Conservation (phyloP, 1,140 invertebrate species). For the Drosophila nigromelanica region DNA sequence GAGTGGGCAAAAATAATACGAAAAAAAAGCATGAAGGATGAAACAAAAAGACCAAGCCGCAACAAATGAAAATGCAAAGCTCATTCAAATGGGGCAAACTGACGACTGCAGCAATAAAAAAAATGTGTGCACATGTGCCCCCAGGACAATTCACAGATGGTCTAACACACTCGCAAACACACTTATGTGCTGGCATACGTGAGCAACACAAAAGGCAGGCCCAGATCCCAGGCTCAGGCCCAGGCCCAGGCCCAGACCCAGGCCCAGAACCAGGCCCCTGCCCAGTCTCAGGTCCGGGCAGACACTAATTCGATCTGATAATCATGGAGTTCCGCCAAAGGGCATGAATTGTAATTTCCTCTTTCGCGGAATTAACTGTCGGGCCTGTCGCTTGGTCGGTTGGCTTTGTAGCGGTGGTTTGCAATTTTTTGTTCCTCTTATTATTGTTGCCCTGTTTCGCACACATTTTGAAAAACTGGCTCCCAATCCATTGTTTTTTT, state of each 20-base stretch:
- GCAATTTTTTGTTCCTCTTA: constrained; percentile 41
- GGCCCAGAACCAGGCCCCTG: not conserved
- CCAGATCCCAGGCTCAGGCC: constrained; percentile 18
- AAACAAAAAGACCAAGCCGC: constrained; percentile 30
- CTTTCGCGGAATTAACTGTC: constrained; percentile 84
- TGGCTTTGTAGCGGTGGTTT: constrained; percentile 57
- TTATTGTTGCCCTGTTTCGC: constrained; percentile 31
- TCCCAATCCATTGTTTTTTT: constrained; percentile 21
- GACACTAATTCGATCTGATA: constrained; percentile 84
- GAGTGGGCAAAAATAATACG: constrained; percentile 25
- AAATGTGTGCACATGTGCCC: constrained; percentile 68
- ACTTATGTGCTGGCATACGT: constrained; percentile 10
- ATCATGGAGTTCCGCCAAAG: constrained; percentile 82
- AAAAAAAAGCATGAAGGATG: constrained; percentile 1
- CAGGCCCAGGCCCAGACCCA: not conserved
- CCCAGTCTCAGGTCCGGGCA: constrained; percentile 51
- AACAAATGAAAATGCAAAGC: constrained; percentile 56
- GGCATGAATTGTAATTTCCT: constrained; percentile 84
- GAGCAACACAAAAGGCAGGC: constrained; percentile 21
- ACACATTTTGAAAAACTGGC: constrained; percentile 16
- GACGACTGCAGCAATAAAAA: constrained; percentile 60
- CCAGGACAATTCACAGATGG: constrained; percentile 60
- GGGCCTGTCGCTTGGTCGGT: constrained; percentile 58
- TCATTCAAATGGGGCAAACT: constrained; percentile 70
- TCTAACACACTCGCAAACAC: constrained; percentile 17